phyloP scores from a whole-genome alignment of 2,797 vertebrate genomes.

The Anomalospiza imberbis region DNA sequence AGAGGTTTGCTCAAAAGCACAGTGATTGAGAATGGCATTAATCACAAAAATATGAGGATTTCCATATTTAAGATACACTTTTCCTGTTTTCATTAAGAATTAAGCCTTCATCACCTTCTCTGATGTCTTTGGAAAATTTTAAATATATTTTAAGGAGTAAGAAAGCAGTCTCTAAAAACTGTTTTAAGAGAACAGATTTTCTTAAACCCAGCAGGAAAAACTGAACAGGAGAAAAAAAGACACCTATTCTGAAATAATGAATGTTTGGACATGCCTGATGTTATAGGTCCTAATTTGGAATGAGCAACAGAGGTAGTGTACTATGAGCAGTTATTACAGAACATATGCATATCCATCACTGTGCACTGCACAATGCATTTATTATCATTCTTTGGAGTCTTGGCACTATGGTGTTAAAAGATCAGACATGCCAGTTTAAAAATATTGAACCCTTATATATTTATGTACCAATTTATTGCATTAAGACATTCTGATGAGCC shows the following conservation, averaged over 20 bases:
- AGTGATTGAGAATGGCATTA: background rate
- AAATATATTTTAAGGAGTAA: background rate
- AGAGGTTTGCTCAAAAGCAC: background rate
- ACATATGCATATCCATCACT: background rate
- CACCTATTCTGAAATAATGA: background rate
- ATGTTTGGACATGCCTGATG: background rate
- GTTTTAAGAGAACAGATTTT: background rate
- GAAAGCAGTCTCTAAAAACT: background rate
- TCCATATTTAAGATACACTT: background rate
- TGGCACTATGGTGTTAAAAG: background rate
- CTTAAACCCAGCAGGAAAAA: background rate
- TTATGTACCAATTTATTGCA: background rate
- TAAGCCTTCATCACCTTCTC: background rate
- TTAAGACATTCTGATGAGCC: background rate
- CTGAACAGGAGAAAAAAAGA: background rate
- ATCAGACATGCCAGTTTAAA: rapidly evolving
- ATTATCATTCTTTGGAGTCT: background rate
- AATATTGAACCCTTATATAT: background rate
- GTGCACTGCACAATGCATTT: background rate
- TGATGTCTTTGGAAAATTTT: background rate
- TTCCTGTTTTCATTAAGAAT: background rate
- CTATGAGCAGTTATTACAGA: background rate
- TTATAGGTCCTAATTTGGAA: background rate
- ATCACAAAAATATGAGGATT: background rate
- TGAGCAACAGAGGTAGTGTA: background rate